phyloP scores from a whole-genome alignment of 2,888 invertebrate species.

The Alentia gelatinosa region DNA sequence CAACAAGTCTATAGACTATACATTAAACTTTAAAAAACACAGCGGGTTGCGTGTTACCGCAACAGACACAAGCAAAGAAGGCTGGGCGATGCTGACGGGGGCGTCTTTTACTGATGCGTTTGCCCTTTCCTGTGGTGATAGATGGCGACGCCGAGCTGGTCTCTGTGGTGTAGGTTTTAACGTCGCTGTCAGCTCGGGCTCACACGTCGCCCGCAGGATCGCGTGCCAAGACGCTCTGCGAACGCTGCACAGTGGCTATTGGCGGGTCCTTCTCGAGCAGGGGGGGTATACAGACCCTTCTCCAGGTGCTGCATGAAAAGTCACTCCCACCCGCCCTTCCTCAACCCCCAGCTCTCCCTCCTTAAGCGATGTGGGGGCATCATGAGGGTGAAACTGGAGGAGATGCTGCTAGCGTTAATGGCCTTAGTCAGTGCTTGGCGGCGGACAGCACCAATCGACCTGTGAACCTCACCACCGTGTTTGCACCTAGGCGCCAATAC shows the following conservation, averaged over 20 bases:
- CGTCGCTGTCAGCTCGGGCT: not conserved
- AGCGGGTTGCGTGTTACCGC: no score
- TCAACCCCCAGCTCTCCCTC: no score
- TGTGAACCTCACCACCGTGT: not conserved
- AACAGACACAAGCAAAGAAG: no score
- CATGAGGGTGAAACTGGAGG: not conserved
- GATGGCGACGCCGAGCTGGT: not conserved
- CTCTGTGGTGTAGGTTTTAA: no score
- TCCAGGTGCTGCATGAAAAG: conserved; percentile 36
- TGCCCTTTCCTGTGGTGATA: not conserved
- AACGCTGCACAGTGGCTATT: not conserved
- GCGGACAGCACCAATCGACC: conserved; percentile 47
- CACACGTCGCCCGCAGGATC: not conserved
- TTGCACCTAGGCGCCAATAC: conserved; percentile 31
- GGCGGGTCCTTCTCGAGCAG: not conserved
- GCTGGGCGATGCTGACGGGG: no score
- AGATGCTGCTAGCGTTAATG: not conserved
- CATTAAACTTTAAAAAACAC: no score
- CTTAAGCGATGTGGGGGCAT: not conserved
- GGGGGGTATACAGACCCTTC: not conserved
- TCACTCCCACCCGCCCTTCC: not conserved
- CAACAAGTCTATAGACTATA: no score
- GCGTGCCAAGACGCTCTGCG: not conserved
- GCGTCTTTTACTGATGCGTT: no score
- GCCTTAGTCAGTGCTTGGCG: not conserved